These are phyloP conservation scores for Nibea coibor DNA, from an alignment of 2,113 vertebrate species.

Conservation along the genomic window DNA sequence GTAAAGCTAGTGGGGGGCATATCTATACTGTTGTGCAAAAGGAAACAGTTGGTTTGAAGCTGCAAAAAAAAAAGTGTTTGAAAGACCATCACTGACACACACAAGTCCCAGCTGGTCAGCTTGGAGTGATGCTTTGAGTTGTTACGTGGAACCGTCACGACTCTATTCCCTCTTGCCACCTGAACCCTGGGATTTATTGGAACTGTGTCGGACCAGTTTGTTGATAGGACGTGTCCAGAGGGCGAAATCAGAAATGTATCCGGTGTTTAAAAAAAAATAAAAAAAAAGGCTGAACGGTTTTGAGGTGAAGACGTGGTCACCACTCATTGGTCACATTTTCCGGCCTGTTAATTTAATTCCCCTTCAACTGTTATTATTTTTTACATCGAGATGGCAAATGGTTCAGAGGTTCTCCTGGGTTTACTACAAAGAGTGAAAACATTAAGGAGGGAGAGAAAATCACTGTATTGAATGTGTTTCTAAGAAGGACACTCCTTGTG, in stretches of 20 bases:
- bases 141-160: conserved; percentile 50
- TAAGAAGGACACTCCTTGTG: conserved; percentile 6
- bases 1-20: conserved; percentile 69
- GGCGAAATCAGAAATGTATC: conserved; percentile 51
- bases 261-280: not conserved
- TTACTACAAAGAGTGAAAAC: conserved; percentile 52
- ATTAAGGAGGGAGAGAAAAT: conserved; percentile 27
- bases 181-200: conserved; percentile 64
- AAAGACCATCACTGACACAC: conserved; percentile 66
- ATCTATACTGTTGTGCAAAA: conserved; percentile 67
- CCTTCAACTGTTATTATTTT: conserved; percentile 62
- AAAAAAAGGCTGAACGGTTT: conserved; percentile 59
- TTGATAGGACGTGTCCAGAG: conserved; percentile 50
- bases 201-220: conserved; percentile 62
- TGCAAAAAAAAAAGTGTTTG: conserved; percentile 66
- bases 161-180: conserved; percentile 57
- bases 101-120: conserved; percentile 65
- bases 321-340: conserved; percentile 68
- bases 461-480: conserved; percentile 54
- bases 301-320: conserved; percentile 59
- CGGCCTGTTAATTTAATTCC: conserved; percentile 79
- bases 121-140: conserved; percentile 68
- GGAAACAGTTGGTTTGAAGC: conserved; percentile 68
- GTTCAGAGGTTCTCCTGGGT: conserved; percentile 84
- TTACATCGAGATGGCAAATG: conserved; percentile 71